phyloP scores from a whole-genome alignment of 1,140 invertebrate species.

The Psilanteris sp. region DNA sequence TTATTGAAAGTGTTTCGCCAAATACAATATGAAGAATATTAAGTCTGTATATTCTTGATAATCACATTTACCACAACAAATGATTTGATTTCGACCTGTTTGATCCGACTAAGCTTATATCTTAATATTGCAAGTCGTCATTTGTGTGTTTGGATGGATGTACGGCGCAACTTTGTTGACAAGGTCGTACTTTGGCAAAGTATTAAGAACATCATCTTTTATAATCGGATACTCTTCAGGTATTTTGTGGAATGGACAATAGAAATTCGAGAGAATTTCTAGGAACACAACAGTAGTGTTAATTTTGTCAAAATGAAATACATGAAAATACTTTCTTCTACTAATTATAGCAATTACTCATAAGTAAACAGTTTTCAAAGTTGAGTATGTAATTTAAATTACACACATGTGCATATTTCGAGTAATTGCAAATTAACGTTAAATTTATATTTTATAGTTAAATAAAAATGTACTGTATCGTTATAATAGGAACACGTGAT shows the following conservation, averaged over 20 bases:
- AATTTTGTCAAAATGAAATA: slow-evolving; percentile 10
- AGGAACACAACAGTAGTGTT: slow-evolving; percentile 42
- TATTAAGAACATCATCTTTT: slow-evolving; percentile 18
- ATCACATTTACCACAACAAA: slow-evolving; percentile 56
- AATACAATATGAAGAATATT: slow-evolving; percentile 44
- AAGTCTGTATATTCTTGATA: slow-evolving; percentile 31
- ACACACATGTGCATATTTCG: too few relatives aligned
- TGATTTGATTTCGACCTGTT: slow-evolving; percentile 12
- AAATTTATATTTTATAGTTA: slow-evolving; percentile 3
- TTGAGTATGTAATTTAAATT: too few relatives aligned
- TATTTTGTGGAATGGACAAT: slow-evolving; percentile 42
- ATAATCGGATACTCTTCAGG: slow-evolving; percentile 7
- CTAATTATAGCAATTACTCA: too few relatives aligned
- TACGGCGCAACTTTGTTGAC: slow-evolving; percentile 20
- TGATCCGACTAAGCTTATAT: slow-evolving; percentile 10
- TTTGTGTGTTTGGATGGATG: slow-evolving; percentile 10
- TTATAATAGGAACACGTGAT: slow-evolving; percentile 54
- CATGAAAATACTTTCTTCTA: too few relatives aligned
- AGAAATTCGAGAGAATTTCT: slow-evolving; percentile 31
- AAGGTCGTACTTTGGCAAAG: slow-evolving; percentile 51
- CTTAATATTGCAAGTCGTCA: slow-evolving; percentile 3
- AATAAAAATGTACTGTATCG: too few relatives aligned
- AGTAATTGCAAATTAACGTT: too few relatives aligned
- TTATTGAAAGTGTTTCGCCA: slow-evolving; percentile 7
- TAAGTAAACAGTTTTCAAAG: too few relatives aligned